Conservation (phyloP, 2,113 vertebrate species). For the Mastomys coucha region DNA sequence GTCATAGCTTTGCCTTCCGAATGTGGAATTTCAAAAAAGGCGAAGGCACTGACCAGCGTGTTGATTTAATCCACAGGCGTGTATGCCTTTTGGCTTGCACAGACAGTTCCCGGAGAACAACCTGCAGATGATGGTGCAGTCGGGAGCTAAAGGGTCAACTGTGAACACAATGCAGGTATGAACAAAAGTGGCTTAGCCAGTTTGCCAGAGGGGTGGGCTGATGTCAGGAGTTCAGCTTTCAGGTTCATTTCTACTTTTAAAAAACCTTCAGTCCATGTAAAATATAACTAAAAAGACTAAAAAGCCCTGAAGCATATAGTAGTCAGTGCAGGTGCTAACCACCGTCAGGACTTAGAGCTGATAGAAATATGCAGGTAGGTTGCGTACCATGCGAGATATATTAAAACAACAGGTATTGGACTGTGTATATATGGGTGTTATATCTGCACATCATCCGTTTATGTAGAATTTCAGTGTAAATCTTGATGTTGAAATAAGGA, state of each 20-base stretch:
- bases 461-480: background rate
- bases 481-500: background rate
- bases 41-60: background rate
- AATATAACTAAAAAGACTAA: background rate
- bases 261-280: background rate
- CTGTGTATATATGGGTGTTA: background rate
- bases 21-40: background rate
- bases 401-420: background rate
- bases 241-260: conserved; percentile 17
- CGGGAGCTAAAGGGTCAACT: conserved; percentile 98
- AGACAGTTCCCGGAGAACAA: conserved; percentile 97
- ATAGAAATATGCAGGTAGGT: background rate
- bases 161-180: conserved; percentile 98
- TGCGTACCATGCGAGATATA: background rate
- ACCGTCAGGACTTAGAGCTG: background rate
- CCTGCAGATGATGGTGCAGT: conserved; percentile 98
- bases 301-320: background rate
- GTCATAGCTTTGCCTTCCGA: background rate
- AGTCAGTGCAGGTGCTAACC: background rate
- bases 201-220: background rate
- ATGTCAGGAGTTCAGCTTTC: background rate
- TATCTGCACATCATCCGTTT: background rate
- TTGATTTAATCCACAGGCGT: conserved; percentile 88
- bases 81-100: conserved; percentile 96
- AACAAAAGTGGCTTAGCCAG: background rate